A percentile compares a stretch with the other conserved stretches of the same genome.
phyloP scores from a whole-genome alignment of 2,113 vertebrate species.

The Sinocyclocheilus anshuiensis region DNA sequence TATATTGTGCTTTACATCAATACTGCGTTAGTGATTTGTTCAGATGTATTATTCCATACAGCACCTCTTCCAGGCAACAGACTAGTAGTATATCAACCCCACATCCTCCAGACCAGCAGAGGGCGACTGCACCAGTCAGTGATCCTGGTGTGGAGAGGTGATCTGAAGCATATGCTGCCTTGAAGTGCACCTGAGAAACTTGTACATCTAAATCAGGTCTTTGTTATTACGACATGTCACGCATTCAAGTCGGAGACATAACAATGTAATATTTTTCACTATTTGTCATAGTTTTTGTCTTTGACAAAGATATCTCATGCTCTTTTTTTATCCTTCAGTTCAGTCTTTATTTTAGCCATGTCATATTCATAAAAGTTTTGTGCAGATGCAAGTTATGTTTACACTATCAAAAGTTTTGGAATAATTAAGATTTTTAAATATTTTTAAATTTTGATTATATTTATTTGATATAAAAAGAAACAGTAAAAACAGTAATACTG shows the following conservation, averaged over 20 bases:
- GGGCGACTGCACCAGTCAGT: conserved; percentile 24
- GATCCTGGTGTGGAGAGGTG: conserved; percentile 37
- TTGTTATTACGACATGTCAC: not conserved
- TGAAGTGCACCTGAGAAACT: not conserved
- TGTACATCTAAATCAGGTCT: conserved; percentile 37
- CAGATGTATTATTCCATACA: conserved; percentile 4
- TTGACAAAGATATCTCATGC: too few species aligned
- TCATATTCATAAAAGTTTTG: not conserved
- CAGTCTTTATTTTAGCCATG: not conserved
- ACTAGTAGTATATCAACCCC: conserved; percentile 20
- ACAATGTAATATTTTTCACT: not conserved
- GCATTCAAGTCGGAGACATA: not conserved
- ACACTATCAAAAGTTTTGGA: too few species aligned
- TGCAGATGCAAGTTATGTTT: not conserved
- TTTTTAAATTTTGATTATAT: too few species aligned
- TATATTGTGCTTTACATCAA: not conserved
- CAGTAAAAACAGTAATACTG: too few species aligned
- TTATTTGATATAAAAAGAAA: too few species aligned
- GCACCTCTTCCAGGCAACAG: conserved; percentile 1
- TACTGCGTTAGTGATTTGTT: conserved; percentile 11
- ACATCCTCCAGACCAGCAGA: conserved; percentile 12
- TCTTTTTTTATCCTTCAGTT: not conserved
- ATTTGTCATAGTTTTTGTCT: too few species aligned
- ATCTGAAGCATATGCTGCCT: conserved; percentile 46
- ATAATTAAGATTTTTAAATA: too few species aligned